These are phyloP conservation scores for Pachydiplax longipennis DNA, from an alignment of 2,888 invertebrate genomes.

Conservation along the genomic window DNA sequence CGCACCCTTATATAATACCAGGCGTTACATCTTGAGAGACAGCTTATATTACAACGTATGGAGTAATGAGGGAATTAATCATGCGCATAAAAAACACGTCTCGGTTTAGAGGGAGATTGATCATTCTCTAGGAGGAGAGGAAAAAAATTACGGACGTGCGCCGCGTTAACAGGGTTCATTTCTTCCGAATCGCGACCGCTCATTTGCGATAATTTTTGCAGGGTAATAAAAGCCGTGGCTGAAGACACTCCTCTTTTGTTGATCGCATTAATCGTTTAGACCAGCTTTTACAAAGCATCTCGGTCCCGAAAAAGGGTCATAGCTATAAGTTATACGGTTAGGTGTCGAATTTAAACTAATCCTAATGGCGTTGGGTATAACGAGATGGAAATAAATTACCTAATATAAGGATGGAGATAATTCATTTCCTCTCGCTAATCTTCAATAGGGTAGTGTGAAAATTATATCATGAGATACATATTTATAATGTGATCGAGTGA, in stretches of 20 bases:
- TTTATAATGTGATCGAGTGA: too few relatives aligned
- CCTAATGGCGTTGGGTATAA: too few relatives aligned
- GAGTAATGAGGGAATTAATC: background rate
- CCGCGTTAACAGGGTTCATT: background rate
- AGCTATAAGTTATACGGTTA: background rate
- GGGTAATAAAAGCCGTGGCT: background rate
- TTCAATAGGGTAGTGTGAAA: too few relatives aligned
- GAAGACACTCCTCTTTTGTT: background rate
- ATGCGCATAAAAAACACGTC: background rate
- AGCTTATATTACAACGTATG: background rate
- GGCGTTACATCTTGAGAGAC: background rate
- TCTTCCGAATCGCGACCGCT: background rate
- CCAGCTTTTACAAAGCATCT: background rate
- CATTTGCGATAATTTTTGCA: background rate
- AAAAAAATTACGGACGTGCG: background rate
- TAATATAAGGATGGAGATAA: too few relatives aligned
- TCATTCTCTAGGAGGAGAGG: background rate
- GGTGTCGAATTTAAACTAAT: background rate
- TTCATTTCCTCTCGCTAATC: too few relatives aligned
- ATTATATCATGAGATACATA: too few relatives aligned
- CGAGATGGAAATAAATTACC: too few relatives aligned
- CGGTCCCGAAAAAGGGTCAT: background rate
- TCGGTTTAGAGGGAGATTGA: background rate
- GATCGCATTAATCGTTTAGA: background rate
- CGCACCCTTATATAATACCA: background rate